Base-by-base conservation (phyloP, 2,113 vertebrate species). In the Anguilla rostrata region DNA sequence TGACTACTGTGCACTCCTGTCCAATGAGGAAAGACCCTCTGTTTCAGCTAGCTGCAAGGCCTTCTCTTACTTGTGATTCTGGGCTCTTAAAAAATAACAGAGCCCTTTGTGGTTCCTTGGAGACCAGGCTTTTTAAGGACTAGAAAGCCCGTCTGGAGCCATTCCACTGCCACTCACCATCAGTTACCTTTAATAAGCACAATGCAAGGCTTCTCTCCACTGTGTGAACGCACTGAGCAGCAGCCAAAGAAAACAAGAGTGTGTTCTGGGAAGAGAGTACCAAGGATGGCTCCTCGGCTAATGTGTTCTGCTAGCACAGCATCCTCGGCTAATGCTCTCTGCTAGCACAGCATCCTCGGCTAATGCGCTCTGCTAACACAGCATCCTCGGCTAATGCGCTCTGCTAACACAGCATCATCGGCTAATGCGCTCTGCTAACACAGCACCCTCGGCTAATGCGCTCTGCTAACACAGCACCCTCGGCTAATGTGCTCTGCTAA, bases 151-250 rank as follows among this genome's bases (percentile, higher is more conserved):
- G 82, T 80, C 78, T 80, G 88, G 84, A 91, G 80, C 86, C 87
- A 88, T 83, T 57, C 57, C 34, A 39, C 11, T 60, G 82, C 82
- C 49, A 7, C 89, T 86, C 87, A 84, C 89, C 86, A 94, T 93
- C 90, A 91, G 86, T 92, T 92, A 92, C 86, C 60, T 88, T 88
- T 92, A 94, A 93, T 93, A 89, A 92, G 92, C 92, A 93, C n/a
- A 90, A 46, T 87, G 46, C 88, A 90, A 56, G 12, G 56, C 66
- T 34, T 83, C 43, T 83, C 34, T 53, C 66, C 75, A 16, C 12
- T 14, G 20, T 40, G 43, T 53, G 43, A 26, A 71, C 34, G 39
- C 57, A 46, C 83, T 91, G 87, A 87, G 89, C 86, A 85, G 84
- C 79, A 86, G 90, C 88, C 90, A 89, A 86, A 87, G 88, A 92